Conservation (phyloP, 1,140 invertebrate genomes). For the Drosophila sp. region DNA sequence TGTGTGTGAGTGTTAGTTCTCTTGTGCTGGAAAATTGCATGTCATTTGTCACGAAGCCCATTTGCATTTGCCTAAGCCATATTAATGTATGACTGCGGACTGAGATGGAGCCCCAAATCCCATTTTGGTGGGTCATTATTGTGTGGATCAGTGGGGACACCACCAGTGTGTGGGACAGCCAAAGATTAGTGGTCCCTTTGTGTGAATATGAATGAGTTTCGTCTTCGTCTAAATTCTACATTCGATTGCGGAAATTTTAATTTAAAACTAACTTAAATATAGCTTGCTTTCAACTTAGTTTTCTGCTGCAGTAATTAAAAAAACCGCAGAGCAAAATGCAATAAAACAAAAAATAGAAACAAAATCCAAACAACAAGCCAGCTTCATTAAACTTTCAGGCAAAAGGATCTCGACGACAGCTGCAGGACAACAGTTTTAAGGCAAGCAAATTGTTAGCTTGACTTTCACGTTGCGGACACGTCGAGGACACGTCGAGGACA, state of each 20-base stretch:
- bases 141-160: constrained; percentile 32
- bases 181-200: constrained; percentile 19
- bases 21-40: constrained; percentile 73
- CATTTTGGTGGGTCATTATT: constrained; percentile 43
- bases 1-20: constrained; percentile 11
- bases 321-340: neutral
- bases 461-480: neutral
- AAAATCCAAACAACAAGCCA: too few species aligned
- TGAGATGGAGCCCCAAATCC: constrained; percentile 30
- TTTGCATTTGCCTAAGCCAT: constrained; percentile 73
- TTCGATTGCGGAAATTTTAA: constrained; percentile 2
- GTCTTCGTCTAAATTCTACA: constrained; percentile 7
- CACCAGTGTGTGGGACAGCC: neutral
- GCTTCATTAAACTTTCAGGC: constrained; percentile 57
- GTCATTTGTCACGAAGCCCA: constrained; percentile 72
- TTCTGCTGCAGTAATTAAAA: constrained; percentile 22
- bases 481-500: neutral
- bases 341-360: too few species aligned
- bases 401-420: constrained; percentile 44
- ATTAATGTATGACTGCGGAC: constrained; percentile 60
- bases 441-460: constrained; percentile 24
- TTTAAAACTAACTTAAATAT: constrained; percentile 7
- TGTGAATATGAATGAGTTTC: constrained; percentile 5
- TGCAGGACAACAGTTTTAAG: constrained; percentile 62
- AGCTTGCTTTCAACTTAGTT: neutral